Evolutionary conservation across 2,113 vertebrate species (phyloP).

Genomic region (Lathamus discolor): DNA sequence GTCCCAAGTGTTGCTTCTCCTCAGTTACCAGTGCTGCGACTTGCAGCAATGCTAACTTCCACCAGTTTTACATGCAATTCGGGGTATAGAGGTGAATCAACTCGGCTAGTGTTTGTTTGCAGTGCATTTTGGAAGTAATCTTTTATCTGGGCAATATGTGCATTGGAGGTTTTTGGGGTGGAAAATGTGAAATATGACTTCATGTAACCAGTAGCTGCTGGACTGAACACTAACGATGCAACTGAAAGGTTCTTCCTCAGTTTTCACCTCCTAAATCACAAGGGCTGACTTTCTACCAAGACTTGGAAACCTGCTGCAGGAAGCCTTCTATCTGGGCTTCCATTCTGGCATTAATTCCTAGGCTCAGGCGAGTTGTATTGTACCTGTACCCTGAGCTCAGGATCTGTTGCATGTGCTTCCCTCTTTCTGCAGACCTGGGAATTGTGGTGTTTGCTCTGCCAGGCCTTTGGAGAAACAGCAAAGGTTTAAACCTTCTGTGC

Average conservation of each 20-base stretch:
- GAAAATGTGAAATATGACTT: neutral
- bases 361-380: no score
- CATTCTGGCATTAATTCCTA: neutral
- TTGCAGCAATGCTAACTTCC: neutral
- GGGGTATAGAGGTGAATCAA: neutral
- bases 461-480: neutral
- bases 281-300: neutral
- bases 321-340: neutral
- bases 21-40: slow-evolving; percentile 20
- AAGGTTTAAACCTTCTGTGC: neutral
- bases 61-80: neutral
- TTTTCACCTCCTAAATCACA: neutral
- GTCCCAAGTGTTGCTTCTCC: neutral
- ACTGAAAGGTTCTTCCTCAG: neutral
- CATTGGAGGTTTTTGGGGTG: neutral
- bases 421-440: neutral
- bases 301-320: slow-evolving; percentile 20
- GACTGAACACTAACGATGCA: accelerated
- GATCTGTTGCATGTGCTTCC: neutral
- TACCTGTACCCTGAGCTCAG: neutral
- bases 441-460: neutral
- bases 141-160: neutral
- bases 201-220: neutral
- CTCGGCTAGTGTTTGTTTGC: neutral
- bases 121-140: neutral